Evolutionary conservation across 2,888 invertebrate genomes (phyloP).

Genomic region (Acrocera orbiculus): DNA sequence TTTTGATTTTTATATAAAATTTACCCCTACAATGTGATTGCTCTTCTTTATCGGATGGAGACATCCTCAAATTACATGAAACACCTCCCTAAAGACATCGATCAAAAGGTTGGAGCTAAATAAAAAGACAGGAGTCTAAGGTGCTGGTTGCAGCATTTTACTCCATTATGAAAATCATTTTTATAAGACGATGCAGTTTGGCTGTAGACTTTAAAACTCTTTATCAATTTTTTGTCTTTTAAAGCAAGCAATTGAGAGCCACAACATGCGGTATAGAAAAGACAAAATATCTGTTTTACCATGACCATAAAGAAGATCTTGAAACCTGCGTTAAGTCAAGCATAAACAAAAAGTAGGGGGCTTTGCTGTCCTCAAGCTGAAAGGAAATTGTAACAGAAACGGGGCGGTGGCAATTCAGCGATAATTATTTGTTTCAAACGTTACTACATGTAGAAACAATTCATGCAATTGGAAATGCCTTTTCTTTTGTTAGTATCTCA

Average conservation of each 20-base stretch:
- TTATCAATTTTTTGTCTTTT: no score
- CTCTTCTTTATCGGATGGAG: conserved; percentile 6
- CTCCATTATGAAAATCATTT: no score
- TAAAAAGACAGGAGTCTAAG: conserved; percentile 5
- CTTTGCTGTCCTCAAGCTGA: neutral
- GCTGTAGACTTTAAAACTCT: no score
- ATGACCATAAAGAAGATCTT: no score
- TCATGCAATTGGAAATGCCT: no score
- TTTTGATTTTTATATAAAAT: conserved; percentile 5
- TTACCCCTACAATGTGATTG: conserved; percentile 4
- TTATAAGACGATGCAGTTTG: no score
- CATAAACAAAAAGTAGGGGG: neutral
- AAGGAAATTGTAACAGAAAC: conserved; percentile 7
- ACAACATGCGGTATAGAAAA: no score
- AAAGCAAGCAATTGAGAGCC: no score
- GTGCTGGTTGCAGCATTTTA: neutral
- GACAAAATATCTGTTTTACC: no score
- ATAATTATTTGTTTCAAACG: conserved; percentile 8
- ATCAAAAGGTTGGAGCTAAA: conserved; percentile 11
- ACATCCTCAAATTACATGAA: conserved; percentile 13
- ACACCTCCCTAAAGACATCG: conserved; percentile 13
- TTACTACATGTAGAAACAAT: no score
- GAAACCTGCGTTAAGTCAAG: no score
- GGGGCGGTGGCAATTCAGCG: conserved; percentile 11
- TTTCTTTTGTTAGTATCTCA: no score